phyloP scores from a whole-genome alignment of 2,113 vertebrate genomes.

The Cryptoleucopteryx plumbea region DNA sequence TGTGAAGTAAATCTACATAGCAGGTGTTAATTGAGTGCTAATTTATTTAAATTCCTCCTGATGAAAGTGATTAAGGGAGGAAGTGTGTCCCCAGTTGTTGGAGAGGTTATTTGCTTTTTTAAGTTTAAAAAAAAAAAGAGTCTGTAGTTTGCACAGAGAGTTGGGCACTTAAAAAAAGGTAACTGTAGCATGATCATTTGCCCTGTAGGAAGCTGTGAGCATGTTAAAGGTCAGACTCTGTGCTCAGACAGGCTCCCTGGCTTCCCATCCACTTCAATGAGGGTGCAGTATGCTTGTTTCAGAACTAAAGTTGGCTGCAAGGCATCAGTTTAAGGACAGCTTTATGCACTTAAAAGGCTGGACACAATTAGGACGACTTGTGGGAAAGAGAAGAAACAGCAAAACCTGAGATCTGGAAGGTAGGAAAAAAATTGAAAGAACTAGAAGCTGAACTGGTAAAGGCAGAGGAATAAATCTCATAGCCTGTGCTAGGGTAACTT shows the following conservation, averaged over 20 bases:
- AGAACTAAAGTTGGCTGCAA: background rate
- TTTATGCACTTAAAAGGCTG: background rate
- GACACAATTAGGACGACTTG: background rate
- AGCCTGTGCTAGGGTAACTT: background rate
- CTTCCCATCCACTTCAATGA: background rate
- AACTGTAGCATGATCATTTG: background rate
- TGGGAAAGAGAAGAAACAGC: background rate
- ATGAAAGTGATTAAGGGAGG: background rate
- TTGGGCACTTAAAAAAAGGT: background rate
- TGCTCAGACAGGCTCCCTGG: background rate
- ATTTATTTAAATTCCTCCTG: background rate
- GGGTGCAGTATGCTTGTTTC: background rate
- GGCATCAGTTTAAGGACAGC: background rate
- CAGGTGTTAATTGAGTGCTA: conserved; percentile 27
- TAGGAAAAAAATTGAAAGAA: background rate
- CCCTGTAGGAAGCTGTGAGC: background rate
- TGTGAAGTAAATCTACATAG: background rate
- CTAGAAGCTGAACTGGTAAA: background rate
- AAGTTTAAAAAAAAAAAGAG: background rate
- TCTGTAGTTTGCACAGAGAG: background rate
- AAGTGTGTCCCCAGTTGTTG: background rate
- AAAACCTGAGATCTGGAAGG: background rate
- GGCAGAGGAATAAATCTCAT: background rate
- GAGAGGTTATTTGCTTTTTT: background rate
- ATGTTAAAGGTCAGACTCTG: background rate